These are phyloP conservation scores for Drosophila heteroneura DNA, from an alignment of 2,888 invertebrate species.

Conservation along the genomic window DNA sequence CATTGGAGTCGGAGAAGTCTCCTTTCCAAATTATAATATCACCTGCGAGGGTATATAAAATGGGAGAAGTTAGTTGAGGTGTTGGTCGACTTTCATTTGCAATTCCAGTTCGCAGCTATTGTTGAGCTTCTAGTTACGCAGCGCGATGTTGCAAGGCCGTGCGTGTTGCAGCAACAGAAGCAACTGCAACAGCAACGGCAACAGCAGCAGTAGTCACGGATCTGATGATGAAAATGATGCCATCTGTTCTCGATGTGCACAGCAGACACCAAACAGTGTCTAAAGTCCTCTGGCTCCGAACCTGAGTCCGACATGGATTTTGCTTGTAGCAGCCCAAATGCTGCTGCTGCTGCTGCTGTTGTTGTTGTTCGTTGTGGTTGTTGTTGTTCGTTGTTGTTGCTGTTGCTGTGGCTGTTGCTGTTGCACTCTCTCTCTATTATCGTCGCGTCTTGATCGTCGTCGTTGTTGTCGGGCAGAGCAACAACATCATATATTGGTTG, in stretches of 20 bases:
- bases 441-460: slow-evolving; percentile 64
- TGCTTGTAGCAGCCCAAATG: slow-evolving; percentile 41
- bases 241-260: slow-evolving; percentile 53
- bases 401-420: slow-evolving; percentile 24
- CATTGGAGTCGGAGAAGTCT: neutral
- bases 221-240: slow-evolving; percentile 55
- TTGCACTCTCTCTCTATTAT: slow-evolving; percentile 62
- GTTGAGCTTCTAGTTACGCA: slow-evolving; percentile 17
- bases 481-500: slow-evolving; percentile 72
- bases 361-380: neutral
- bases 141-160: slow-evolving; percentile 21
- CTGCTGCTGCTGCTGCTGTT: slow-evolving; percentile 20
- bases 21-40: neutral
- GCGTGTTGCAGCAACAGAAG: slow-evolving; percentile 30
- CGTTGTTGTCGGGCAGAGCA: slow-evolving; percentile 41
- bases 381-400: slow-evolving; percentile 10
- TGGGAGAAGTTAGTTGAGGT: neutral
- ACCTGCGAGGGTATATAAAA: neutral
- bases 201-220: slow-evolving; percentile 20
- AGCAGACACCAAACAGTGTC: slow-evolving; percentile 22
- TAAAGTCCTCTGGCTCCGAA: slow-evolving; percentile 36
- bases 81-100: slow-evolving; percentile 3
- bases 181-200: slow-evolving; percentile 2
- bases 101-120: slow-evolving; percentile 7
- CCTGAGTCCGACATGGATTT: slow-evolving; percentile 46